These are phyloP conservation scores for Urechis unicinctus DNA, from an alignment of 2,888 invertebrate species.

Conservation along the genomic window DNA sequence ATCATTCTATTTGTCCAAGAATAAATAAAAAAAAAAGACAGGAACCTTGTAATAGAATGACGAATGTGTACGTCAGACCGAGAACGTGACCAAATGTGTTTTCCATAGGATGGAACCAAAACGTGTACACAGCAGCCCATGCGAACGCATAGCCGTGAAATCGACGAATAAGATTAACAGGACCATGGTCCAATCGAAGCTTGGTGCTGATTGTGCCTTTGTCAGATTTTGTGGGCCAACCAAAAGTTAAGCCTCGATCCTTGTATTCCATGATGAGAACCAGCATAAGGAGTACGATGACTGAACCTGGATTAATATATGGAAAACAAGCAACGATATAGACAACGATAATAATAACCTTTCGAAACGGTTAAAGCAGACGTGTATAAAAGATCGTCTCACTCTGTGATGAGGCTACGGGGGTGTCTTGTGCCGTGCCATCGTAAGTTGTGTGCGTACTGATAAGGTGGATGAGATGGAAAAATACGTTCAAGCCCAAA, in stretches of 20 bases:
- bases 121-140: conserved; percentile 23
- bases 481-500: conserved; percentile 15
- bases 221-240: conserved; percentile 17
- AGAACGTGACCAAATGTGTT: conserved; percentile 22
- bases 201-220: conserved; percentile 5
- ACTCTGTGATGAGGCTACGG: background rate
- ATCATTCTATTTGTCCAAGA: too few species aligned
- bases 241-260: conserved; percentile 21
- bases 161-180: conserved; percentile 14
- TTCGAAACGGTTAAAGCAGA: too few species aligned
- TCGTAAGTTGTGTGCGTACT: conserved; percentile 25
- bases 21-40: too few species aligned
- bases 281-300: conserved; percentile 19
- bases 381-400: too few species aligned
- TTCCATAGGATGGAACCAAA: conserved; percentile 26
- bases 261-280: conserved; percentile 22
- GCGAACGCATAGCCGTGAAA: conserved; percentile 23
- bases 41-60: conserved; percentile 24
- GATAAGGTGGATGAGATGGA: conserved; percentile 22
- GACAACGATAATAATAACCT: too few species aligned
- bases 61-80: conserved; percentile 20
- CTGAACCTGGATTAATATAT: conserved; percentile 18
- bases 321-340: too few species aligned
- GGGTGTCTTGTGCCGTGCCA: conserved; percentile 15
- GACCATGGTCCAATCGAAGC: conserved; percentile 10